Percentiles rank a stretch among this genome's conserved stretches.
These are phyloP conservation scores for Arbacia lixula DNA, from an alignment of 53 echinoderm and acorn worm genomes.

Conservation along the genomic window DNA sequence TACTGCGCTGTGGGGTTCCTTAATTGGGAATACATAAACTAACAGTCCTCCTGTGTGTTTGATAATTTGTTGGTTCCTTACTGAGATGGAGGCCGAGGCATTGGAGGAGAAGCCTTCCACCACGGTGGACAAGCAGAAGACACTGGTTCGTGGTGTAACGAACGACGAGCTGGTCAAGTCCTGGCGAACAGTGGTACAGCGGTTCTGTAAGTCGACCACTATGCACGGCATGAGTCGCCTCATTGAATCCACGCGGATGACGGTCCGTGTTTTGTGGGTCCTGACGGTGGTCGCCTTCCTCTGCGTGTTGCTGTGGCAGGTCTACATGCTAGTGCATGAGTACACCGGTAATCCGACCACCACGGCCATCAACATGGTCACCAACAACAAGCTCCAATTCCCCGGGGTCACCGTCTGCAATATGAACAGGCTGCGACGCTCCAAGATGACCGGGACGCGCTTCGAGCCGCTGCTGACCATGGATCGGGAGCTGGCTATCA, in stretches of 20 bases:
- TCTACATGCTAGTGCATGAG: slow-evolving; percentile 25
- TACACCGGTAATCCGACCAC: slow-evolving; percentile 54
- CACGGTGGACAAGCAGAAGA: slow-evolving; percentile 5
- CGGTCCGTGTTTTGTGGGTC: slow-evolving; percentile 54
- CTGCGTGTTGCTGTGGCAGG: slow-evolving; percentile 51
- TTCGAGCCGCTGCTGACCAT: slow-evolving; percentile 57
- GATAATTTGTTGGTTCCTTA: too few relatives aligned
- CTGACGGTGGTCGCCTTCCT: slow-evolving; percentile 33
- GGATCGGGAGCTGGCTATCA: slow-evolving; percentile 11
- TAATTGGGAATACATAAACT: too few relatives aligned
- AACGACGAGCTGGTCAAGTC: slow-evolving; percentile 26
- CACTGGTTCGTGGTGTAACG: not conserved
- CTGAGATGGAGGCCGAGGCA: too few relatives aligned
- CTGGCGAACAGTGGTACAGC: slow-evolving; percentile 40
- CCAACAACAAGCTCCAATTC: slow-evolving; percentile 60
- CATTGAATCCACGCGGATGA: slow-evolving; percentile 16
- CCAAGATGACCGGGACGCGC: slow-evolving; percentile 62
- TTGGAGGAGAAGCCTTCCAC: not conserved
- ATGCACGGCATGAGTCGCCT: slow-evolving; percentile 40
- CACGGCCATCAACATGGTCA: slow-evolving; percentile 62
- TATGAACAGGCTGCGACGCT: slow-evolving; percentile 71
- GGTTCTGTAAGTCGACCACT: slow-evolving; percentile 21
- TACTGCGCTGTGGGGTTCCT: too few relatives aligned
- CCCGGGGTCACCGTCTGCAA: slow-evolving; percentile 84
- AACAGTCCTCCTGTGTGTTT: too few relatives aligned